phyloP scores from a whole-genome alignment of 1,140 invertebrate genomes.

The Apis florea region DNA sequence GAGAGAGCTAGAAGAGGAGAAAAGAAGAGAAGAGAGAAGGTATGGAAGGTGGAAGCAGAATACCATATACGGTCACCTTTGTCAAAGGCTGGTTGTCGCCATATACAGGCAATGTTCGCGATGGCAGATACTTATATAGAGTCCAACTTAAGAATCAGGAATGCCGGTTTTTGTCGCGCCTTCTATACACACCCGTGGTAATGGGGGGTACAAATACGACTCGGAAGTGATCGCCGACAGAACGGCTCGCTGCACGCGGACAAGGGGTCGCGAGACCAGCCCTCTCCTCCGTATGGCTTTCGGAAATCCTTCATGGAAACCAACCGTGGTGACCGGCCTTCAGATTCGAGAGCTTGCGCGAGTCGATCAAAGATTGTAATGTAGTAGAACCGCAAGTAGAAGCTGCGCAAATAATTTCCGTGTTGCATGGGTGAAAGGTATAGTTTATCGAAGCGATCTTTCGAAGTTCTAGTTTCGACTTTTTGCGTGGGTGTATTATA shows the following conservation, averaged over 20 bases:
- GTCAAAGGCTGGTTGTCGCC: constrained; percentile 77
- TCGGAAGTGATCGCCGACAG: constrained; percentile 58
- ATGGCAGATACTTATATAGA: constrained; percentile 77
- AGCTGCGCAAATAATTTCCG: background rate
- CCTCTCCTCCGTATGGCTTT: constrained; percentile 28
- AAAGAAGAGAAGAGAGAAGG: constrained; percentile 38
- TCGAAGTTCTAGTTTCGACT: no score
- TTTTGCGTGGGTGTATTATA: background rate
- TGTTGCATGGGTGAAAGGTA: background rate
- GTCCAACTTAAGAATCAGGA: constrained; percentile 77
- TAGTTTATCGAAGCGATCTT: no score
- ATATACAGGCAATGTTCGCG: constrained; percentile 78
- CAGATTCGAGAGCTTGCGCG: constrained; percentile 7
- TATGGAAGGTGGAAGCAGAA: constrained; percentile 76
- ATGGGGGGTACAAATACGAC: constrained; percentile 66
- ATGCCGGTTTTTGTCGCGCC: constrained; percentile 77
- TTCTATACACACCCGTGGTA: constrained; percentile 70
- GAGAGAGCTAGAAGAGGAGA: constrained; percentile 16
- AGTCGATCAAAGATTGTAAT: no score
- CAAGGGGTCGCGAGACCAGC: constrained; percentile 29
- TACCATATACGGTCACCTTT: constrained; percentile 78
- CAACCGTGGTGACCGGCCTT: background rate
- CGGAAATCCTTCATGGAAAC: constrained; percentile 38
- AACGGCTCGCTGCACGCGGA: constrained; percentile 23
- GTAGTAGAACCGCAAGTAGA: background rate